These are phyloP conservation scores for Cephus cinctus DNA, from an alignment of 1,140 invertebrate genomes.

Conservation along the genomic window DNA sequence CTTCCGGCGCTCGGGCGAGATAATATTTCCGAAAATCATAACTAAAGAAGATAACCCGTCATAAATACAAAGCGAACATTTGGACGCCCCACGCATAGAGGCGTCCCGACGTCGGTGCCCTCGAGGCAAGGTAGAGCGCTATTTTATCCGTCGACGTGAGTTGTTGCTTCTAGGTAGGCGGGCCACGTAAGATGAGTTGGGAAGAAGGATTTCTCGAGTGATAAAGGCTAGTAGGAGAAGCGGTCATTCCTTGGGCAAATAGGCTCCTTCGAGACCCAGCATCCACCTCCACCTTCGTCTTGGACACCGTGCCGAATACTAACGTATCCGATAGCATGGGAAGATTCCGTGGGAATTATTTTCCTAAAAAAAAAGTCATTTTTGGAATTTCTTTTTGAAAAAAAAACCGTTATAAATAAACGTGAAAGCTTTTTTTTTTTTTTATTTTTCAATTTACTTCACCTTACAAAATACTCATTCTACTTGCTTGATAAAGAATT, in stretches of 20 bases:
- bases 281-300: too few relatives aligned
- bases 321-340: too few relatives aligned
- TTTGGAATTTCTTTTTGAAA: too few relatives aligned
- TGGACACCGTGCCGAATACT: too few relatives aligned
- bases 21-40: constrained; percentile 17
- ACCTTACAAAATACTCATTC: too few relatives aligned
- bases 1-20: constrained; percentile 1
- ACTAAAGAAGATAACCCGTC: constrained; percentile 2
- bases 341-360: too few relatives aligned
- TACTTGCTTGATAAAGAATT: too few relatives aligned
- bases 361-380: too few relatives aligned
- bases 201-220: constrained; percentile 27
- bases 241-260: constrained; percentile 10
- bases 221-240: constrained; percentile 25
- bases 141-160: constrained; percentile 3
- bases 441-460: too few relatives aligned
- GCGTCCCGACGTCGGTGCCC: not conserved
- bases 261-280: constrained; percentile 10
- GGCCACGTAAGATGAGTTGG: constrained; percentile 19
- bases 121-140: not conserved
- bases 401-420: too few relatives aligned
- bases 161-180: constrained; percentile 6
- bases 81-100: not conserved
- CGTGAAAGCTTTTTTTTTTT: too few relatives aligned
- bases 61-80: constrained; percentile 8